phyloP scores from a whole-genome alignment of 2,113 vertebrate species.

The Castor canadensis region DNA sequence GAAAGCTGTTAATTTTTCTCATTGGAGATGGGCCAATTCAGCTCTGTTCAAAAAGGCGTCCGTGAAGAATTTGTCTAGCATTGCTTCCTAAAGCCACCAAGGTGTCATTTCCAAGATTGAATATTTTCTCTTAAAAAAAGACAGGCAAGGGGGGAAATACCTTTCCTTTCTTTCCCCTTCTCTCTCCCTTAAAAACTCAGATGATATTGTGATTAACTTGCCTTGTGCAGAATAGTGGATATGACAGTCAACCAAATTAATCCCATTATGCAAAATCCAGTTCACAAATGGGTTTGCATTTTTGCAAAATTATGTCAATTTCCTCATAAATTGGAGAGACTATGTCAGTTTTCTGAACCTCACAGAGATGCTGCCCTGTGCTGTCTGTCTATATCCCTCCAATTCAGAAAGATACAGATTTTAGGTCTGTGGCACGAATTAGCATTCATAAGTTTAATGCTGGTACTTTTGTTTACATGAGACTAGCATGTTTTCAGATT shows the following conservation, averaged over 20 bases:
- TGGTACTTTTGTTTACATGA: conserved; percentile 82
- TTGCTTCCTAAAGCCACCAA: conserved; percentile 53
- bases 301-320: conserved; percentile 87
- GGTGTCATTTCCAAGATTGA: background rate
- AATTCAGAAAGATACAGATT: conserved; percentile 81
- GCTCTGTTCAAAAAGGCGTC: background rate
- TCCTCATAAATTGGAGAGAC: conserved; percentile 85
- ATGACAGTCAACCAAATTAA: conserved; percentile 90
- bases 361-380: conserved; percentile 77
- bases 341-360: conserved; percentile 84
- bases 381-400: conserved; percentile 80
- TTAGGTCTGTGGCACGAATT: conserved; percentile 83
- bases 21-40: background rate
- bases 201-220: conserved; percentile 86
- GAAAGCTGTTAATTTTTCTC: conserved; percentile 57
- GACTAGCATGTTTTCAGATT: conserved; percentile 68
- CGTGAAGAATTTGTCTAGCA: background rate
- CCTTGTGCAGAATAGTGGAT: conserved; percentile 84
- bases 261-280: conserved; percentile 90
- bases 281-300: conserved; percentile 87
- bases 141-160: conserved; percentile 63
- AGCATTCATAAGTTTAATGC: conserved; percentile 86
- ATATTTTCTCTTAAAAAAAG: conserved; percentile 69
- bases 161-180: conserved; percentile 62
- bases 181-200: conserved; percentile 80